Evolutionary conservation across 2,797 vertebrate genomes (phyloP).

Genomic region (Sebastes oblongus): DNA sequence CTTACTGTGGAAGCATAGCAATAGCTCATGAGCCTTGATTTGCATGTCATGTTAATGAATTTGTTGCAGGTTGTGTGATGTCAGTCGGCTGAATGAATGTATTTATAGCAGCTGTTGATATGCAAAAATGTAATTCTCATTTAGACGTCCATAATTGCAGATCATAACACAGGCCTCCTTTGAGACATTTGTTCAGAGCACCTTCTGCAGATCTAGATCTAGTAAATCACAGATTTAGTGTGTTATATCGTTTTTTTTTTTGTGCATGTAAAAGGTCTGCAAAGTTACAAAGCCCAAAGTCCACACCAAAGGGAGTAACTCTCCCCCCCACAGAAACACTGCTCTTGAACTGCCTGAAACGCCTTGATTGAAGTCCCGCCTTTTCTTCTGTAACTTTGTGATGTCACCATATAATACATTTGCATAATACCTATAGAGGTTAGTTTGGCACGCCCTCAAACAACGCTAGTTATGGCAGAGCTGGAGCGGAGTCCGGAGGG

Average conservation of each 20-base stretch:
- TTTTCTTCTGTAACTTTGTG: too few relatives aligned
- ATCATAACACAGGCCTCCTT: conserved; percentile 22
- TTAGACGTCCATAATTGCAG: conserved; percentile 49
- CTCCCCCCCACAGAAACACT: too few relatives aligned
- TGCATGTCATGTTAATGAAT: conserved; percentile 36
- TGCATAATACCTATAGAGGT: fast-evolving
- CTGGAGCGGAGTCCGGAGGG: too few relatives aligned
- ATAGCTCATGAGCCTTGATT: background rate
- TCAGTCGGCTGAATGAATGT: conserved; percentile 32
- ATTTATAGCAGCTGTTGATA: conserved; percentile 71
- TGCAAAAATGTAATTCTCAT: conserved; percentile 51
- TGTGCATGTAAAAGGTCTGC: too few relatives aligned
- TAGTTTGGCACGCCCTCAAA: fast-evolving
- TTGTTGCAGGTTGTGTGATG: conserved; percentile 55
- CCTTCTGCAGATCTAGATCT: background rate
- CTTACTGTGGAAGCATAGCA: background rate
- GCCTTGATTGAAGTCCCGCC: too few relatives aligned
- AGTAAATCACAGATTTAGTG: too few relatives aligned
- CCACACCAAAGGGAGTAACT: too few relatives aligned
- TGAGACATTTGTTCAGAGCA: background rate
- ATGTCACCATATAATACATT: fast-evolving
- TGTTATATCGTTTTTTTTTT: too few relatives aligned
- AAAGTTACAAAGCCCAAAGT: too few relatives aligned
- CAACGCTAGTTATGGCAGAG: too few relatives aligned
- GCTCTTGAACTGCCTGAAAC: too few relatives aligned